Conservation (phyloP, 2,797 vertebrate genomes). For the Mustela erminea region DNA sequence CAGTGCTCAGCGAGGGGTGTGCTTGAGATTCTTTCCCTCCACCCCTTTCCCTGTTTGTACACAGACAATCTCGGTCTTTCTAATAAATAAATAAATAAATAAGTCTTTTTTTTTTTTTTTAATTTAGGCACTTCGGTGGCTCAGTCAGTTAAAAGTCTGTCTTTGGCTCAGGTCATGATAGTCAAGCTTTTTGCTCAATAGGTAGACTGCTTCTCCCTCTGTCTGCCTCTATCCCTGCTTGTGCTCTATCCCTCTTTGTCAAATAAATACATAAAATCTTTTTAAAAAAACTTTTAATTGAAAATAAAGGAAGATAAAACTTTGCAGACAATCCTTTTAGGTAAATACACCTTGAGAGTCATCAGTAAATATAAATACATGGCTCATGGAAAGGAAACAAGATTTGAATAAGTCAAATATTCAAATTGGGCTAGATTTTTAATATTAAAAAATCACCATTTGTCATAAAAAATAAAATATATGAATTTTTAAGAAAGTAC, state of each 20-base stretch:
- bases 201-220: too few relatives aligned
- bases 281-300: not conserved
- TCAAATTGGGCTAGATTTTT: not conserved
- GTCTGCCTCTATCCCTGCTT: too few relatives aligned
- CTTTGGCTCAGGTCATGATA: too few relatives aligned
- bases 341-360: not conserved
- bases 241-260: too few relatives aligned
- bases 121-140: not conserved
- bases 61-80: not conserved
- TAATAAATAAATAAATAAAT: not conserved
- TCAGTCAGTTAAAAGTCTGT: not conserved
- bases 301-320: slow-evolving; percentile 43
- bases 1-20: not conserved
- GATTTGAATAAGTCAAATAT: not conserved
- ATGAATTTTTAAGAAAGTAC: not conserved
- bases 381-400: not conserved
- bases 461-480: not conserved
- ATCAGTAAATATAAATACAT: not conserved
- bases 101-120: too few relatives aligned
- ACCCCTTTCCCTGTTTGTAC: not conserved
- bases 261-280: not conserved
- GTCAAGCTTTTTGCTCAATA: too few relatives aligned
- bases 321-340: not conserved
- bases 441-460: not conserved
- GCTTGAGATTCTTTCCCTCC: not conserved